Evolutionary conservation across 1,140 invertebrate genomes (phyloP), one percentile per base, ranked within the genome.

Genomic region (Oryctes rhinoceros): DNA sequence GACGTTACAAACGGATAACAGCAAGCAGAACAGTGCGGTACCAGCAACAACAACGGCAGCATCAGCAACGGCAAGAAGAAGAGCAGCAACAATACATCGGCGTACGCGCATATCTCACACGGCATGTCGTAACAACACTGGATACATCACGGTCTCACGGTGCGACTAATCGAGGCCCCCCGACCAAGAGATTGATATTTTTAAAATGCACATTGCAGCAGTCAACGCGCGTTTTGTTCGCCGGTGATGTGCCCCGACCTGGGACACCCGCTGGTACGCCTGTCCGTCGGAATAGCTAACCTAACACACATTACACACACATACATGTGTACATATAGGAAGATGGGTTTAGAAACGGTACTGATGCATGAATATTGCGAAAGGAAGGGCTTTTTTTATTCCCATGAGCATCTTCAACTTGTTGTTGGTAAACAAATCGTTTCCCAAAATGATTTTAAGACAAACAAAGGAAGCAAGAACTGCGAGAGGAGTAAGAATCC

Each of bases 151-250:
- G 80, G 80, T 82, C 82, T 82, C 79, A 82, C 79, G 80, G 80
- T 78, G 79, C 79, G 80, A 80, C 82, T 83, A 83, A 83, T 83
- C 82, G 82, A 39, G 82, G 76, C 82, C 83, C 82, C 83, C 83
- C 81, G 83, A 83, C 81, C 20, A 83, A 76, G 83, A 84, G 84
- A 84, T 84, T 84, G 81, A 84, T 84, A 84, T 82, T 84, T 80
- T 81, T 78, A 74, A 78, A 79, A 77, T 81, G 79, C 76, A 78
- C 78, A 62, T 65, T 74, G 53, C 71, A 62, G 79, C 71, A 75
- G 79, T 80, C 79, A 80, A 78, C 80, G 80, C 78, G 53, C 81
- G 78, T 81, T 81, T 44, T 79, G 79, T 76, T 79, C 59, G 47
- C 53, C 80, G 48, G 62, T 84, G 83, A 84, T 75, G 81, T 81